Conservation (phyloP, 2,113 vertebrate genomes). For the Pyrgilauda ruficollis region DNA sequence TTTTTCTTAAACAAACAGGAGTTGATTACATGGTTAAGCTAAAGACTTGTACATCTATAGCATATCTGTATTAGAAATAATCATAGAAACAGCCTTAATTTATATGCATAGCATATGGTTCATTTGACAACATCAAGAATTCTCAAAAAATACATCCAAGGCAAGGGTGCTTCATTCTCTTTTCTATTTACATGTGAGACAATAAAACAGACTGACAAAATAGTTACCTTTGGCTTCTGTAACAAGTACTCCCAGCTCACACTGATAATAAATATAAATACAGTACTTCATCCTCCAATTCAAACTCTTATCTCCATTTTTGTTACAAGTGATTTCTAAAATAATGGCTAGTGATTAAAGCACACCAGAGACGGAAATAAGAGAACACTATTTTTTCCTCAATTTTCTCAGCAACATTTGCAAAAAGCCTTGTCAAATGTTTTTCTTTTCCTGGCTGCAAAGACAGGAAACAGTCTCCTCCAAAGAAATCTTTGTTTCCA, state of each 20-base stretch:
- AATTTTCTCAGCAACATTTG: background rate
- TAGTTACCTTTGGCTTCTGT: background rate
- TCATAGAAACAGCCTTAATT: background rate
- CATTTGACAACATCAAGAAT: background rate
- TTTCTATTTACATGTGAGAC: background rate
- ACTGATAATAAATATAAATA: background rate
- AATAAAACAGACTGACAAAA: background rate
- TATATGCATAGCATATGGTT: background rate
- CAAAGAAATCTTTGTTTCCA: background rate
- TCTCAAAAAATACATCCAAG: background rate
- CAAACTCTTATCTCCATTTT: background rate
- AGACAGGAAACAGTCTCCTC: constrained; percentile 25
- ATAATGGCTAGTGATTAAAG: background rate
- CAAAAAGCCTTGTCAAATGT: background rate
- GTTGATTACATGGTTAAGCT: background rate
- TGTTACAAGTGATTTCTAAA: background rate
- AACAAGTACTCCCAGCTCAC: background rate
- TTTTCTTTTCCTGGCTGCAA: background rate
- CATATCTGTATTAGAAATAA: background rate
- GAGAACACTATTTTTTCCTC: background rate
- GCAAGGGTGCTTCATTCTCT: background rate
- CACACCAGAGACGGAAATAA: background rate
- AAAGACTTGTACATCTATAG: background rate
- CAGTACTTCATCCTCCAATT: background rate
- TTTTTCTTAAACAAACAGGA: background rate